Evolutionary conservation across 1,140 invertebrate genomes (phyloP).

Genomic region (Papilio helenus): DNA sequence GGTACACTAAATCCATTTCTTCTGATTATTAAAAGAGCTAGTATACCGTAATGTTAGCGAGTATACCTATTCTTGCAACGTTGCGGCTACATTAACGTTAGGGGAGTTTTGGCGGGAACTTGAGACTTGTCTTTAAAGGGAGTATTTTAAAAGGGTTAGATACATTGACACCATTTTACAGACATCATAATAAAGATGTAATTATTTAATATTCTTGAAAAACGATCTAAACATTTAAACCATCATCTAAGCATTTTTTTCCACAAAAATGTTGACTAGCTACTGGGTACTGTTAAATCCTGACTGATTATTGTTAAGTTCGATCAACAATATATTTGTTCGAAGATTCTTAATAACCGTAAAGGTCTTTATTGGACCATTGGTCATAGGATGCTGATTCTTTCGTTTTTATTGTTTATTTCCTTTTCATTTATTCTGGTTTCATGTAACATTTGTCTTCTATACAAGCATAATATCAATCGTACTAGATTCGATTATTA

Average conservation of each 20-base stretch:
- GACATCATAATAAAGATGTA: not conserved
- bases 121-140: not conserved
- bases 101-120: slow-evolving; percentile 1
- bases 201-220: no score
- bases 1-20: not conserved
- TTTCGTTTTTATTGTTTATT: not conserved
- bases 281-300: not conserved
- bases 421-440: not conserved
- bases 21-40: not conserved
- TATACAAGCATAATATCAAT: not conserved
- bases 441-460: not conserved
- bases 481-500: no score
- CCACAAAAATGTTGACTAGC: not conserved
- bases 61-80: not conserved
- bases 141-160: not conserved
- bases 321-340: no score
- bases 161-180: not conserved
- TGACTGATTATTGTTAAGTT: not conserved
- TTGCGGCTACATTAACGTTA: not conserved
- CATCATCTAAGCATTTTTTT: not conserved
- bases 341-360: not conserved
- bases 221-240: no score
- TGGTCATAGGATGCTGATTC: not conserved
- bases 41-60: no score
- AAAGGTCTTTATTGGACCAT: not conserved